phyloP scores from a whole-genome alignment of 2,888 invertebrate species.

The Ferrisia virgata region DNA sequence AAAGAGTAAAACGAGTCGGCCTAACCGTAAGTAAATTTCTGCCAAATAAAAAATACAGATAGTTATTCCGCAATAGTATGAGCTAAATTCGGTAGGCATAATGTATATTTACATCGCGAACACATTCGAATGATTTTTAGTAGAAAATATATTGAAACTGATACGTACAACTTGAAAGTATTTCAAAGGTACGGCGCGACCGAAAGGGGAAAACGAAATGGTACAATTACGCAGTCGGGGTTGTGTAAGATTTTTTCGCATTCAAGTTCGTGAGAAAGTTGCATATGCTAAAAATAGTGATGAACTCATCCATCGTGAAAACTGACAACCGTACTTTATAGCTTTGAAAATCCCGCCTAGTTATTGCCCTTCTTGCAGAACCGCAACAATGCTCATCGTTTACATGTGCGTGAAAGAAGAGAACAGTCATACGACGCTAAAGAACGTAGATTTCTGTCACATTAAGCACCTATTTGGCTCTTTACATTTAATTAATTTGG shows the following conservation, averaged over 20 bases:
- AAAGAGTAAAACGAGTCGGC: no score
- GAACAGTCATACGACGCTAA: neutral
- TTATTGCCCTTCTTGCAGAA: neutral
- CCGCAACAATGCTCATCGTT: neutral
- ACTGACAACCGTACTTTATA: conserved; percentile 36
- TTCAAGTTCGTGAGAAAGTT: conserved; percentile 38
- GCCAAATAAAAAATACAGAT: no score
- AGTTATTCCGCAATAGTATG: no score
- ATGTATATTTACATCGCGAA: no score
- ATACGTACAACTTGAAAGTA: no score
- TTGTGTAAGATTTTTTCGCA: conserved; percentile 38
- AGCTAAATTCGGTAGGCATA: no score
- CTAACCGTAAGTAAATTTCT: no score
- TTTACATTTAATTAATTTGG: neutral
- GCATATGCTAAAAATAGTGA: conserved; percentile 41
- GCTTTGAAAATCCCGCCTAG: conserved; percentile 13
- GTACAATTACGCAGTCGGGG: neutral
- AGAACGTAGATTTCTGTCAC: neutral
- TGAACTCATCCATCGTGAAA: conserved; percentile 41
- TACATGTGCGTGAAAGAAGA: conserved; percentile 1
- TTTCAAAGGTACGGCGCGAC: neutral
- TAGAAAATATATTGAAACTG: no score
- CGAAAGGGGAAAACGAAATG: neutral
- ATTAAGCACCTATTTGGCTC: neutral
- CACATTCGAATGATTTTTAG: no score